Base-by-base conservation (phyloP, 2,797 vertebrate species). In the Tapera naevia region DNA sequence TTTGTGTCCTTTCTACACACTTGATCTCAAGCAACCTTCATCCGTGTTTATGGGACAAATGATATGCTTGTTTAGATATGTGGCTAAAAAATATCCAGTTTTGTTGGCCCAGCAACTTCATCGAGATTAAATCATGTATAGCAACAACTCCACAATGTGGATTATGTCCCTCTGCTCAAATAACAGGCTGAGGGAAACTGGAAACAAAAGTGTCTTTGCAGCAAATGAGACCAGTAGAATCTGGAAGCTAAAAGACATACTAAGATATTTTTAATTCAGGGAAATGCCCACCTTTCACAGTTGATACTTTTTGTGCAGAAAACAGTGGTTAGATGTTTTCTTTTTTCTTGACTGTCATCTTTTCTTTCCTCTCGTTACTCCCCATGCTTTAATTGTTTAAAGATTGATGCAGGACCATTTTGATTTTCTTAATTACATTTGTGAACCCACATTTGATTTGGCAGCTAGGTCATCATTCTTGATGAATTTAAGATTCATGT, bases 361-460 rank as follows among this genome's bases (percentile, higher is more conserved):
- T 81, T 70, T 83, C 50, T 76, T 60, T 56, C 60, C 45, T 50
- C 9, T 82, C 45, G 24, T 86, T 81, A 84, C 28, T 92, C 48
- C 16, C 19, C 21, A 24, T 65, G 33, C 46, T 85, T 51, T 89
- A 89, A 80, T 87, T 95, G 61, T 65, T 96, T 93, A 90, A 91
- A 88, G 88, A 90, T 54, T 76, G 80, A 85, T 0, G 0, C 30
- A 41, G 37, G 41, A 61, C 83, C 61, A 33, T 94, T 96, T 85
- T 91, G 74, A 91, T 94, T 94, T 91, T 85, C 89, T 80, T 96
- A 94, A 94, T 96, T 93, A 91, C 54, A 27, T 85, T 78, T 94
- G 57, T 32, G 22, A 94, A 80, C 67, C 18, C 10, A 4, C 51
- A 71, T 89, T 95, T 94, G 88, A 91, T 88, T 94, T 82, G 41